Percentiles rank a stretch among this genome's conserved stretches.
Conservation (phyloP, 2,797 vertebrate genomes). For the Crocidura indochinensis region DNA sequence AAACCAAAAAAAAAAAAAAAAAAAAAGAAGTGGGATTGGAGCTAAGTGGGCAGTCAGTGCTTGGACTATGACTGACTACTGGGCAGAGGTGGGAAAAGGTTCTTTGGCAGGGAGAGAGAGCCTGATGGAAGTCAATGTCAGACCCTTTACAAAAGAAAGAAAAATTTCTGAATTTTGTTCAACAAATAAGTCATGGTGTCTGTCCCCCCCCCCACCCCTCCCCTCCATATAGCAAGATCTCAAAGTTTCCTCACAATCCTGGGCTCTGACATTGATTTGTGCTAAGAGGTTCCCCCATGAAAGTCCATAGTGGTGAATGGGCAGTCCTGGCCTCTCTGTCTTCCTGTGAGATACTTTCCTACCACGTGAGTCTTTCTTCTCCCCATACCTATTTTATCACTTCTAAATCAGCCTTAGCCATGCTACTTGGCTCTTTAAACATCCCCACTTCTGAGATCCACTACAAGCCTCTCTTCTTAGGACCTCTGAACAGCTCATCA, state of each 20-base stretch:
- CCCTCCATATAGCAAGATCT: neutral
- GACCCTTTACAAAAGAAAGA: too few species aligned
- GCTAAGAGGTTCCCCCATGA: neutral
- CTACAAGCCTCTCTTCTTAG: slow-evolving; percentile 7
- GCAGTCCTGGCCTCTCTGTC: neutral
- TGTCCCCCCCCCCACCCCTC: neutral
- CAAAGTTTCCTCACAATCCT: slow-evolving; percentile 18
- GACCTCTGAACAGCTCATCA: slow-evolving; percentile 33
- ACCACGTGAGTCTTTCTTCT: neutral
- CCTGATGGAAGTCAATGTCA: too few species aligned
- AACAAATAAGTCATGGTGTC: neutral
- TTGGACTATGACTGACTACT: too few species aligned
- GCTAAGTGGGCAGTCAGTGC: too few species aligned
- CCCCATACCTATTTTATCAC: neutral
- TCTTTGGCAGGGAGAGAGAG: too few species aligned
- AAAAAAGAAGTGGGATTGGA: too few species aligned
- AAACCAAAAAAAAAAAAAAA: too few species aligned
- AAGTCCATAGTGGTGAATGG: neutral
- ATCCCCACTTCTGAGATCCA: slow-evolving; percentile 23
- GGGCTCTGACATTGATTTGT: neutral
- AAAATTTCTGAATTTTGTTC: slow-evolving; percentile 34
- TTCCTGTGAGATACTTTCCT: neutral
- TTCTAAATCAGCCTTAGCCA: neutral
- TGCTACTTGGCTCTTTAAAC: slow-evolving; percentile 23
- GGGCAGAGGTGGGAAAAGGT: too few species aligned